A percentile compares a stretch with the other conserved stretches of the same genome.
Evolutionary conservation across 2,797 vertebrate genomes (phyloP).

Genomic region (Rhinichthys osculus): DNA sequence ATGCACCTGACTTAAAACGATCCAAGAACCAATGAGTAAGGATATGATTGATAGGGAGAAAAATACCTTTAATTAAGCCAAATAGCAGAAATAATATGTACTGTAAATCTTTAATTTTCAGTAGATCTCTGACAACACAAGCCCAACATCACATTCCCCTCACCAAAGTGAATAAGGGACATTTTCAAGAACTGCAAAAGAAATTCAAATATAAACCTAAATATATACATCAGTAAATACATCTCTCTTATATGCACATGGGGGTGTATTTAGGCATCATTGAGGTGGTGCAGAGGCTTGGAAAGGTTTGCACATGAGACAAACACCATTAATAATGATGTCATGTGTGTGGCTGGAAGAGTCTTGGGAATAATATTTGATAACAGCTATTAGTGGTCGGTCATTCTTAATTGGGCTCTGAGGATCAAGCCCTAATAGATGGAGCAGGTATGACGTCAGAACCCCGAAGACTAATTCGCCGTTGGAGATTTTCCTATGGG

Average conservation of each 20-base stretch:
- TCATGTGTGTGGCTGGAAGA: background rate
- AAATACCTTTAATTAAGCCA: background rate
- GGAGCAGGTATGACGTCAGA: too few species aligned
- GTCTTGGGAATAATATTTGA: background rate
- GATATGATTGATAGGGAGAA: background rate
- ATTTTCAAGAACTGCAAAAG: background rate
- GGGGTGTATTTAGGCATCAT: background rate
- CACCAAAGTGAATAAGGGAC: background rate
- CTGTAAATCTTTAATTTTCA: background rate
- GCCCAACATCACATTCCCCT: background rate
- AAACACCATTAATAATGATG: too few species aligned
- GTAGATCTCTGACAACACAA: background rate
- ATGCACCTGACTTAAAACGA: too few species aligned
- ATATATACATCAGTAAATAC: background rate
- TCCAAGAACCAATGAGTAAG: too few species aligned
- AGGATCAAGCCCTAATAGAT: background rate
- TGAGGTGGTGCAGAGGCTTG: background rate
- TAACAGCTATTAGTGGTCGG: background rate
- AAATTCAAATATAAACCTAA: background rate
- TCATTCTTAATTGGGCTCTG: background rate
- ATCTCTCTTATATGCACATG: background rate
- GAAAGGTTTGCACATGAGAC: background rate
- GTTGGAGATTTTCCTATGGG: too few species aligned
- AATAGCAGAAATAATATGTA: background rate
- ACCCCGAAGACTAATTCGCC: too few species aligned